phyloP scores from a whole-genome alignment of 2,797 vertebrate genomes.

The Enteromius argenteus region DNA sequence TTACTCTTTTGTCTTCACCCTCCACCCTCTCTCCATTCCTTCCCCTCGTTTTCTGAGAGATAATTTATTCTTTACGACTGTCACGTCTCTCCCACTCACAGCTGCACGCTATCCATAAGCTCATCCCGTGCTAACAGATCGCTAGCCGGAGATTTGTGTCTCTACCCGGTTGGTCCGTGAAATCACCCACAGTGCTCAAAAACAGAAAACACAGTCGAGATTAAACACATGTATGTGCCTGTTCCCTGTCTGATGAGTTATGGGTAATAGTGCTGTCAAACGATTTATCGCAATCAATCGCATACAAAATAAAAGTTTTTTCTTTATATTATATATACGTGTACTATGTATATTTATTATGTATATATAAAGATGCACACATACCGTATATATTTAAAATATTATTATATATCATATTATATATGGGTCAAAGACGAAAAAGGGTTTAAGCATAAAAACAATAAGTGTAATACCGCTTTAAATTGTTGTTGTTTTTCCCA shows the following conservation, averaged over 20 bases:
- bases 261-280: background rate
- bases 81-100: constrained; percentile 60
- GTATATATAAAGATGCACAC: too few species aligned
- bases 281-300: too few species aligned
- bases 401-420: too few species aligned
- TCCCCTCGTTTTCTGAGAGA: constrained; percentile 62
- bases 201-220: constrained; percentile 33
- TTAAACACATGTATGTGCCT: background rate
- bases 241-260: background rate
- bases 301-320: too few species aligned
- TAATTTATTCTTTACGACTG: constrained; percentile 66
- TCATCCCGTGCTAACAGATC: constrained; percentile 65
- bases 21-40: constrained; percentile 51
- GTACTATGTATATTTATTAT: too few species aligned
- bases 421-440: too few species aligned
- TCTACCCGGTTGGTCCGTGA: constrained; percentile 55
- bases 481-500: too few species aligned
- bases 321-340: too few species aligned
- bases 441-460: too few species aligned
- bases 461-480: too few species aligned
- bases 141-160: constrained; percentile 58
- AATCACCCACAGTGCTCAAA: constrained; percentile 50
- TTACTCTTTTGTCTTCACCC: constrained; percentile 67
- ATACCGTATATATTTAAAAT: too few species aligned
- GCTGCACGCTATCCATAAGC: constrained; percentile 64